Evolutionary conservation across 1,140 invertebrate genomes (phyloP).

Genomic region (Zophobas morio): DNA sequence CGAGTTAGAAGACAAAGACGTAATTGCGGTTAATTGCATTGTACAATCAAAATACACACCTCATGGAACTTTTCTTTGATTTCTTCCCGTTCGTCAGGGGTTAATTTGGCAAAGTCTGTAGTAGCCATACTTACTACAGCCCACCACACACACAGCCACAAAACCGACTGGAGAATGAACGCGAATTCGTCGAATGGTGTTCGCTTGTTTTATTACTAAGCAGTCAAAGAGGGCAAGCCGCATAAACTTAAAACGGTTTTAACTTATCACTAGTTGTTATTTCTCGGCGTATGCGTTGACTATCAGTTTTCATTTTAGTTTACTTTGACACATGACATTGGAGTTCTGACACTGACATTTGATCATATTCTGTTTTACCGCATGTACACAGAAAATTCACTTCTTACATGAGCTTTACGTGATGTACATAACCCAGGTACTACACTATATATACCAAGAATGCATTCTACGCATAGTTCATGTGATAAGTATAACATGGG

Average conservation of each 20-base stretch:
- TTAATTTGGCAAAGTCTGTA: conserved; percentile 59
- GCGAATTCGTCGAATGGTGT: conserved; percentile 9
- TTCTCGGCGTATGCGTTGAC: too few relatives aligned
- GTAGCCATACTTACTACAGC: conserved; percentile 58
- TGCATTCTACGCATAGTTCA: too few relatives aligned
- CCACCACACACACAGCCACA: conserved; percentile 27
- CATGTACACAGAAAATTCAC: background rate
- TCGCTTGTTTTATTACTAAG: background rate
- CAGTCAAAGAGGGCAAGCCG: too few relatives aligned
- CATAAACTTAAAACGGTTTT: too few relatives aligned
- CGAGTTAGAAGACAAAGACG: conserved; percentile 1
- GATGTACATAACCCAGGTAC: too few relatives aligned
- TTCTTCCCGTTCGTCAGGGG: conserved; percentile 65
- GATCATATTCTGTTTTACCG: background rate
- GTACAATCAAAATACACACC: conserved; percentile 9
- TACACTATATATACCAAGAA: too few relatives aligned
- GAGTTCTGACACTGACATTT: too few relatives aligned
- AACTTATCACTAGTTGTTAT: too few relatives aligned
- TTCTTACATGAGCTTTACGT: background rate
- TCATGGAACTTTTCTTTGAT: conserved; percentile 65
- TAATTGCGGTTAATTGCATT: background rate
- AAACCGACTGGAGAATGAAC: conserved; percentile 31
- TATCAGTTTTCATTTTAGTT: too few relatives aligned
- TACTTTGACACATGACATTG: too few relatives aligned
- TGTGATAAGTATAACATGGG: too few relatives aligned